These are phyloP conservation scores for Crotalus helleri DNA, from an alignment of 2,113 vertebrate genomes.

Conservation along the genomic window DNA sequence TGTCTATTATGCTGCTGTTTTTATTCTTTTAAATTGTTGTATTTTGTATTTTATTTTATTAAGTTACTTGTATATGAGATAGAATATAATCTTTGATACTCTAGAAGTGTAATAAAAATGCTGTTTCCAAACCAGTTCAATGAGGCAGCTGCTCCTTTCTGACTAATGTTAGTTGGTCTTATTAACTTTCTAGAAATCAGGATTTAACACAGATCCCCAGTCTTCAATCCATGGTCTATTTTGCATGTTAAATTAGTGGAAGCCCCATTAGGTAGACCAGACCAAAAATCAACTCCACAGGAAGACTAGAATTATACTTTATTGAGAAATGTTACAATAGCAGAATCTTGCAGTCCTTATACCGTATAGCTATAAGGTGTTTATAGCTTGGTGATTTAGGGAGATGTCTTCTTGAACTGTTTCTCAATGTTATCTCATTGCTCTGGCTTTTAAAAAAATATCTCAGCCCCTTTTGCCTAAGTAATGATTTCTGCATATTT, in stretches of 20 bases:
- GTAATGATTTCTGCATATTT: background rate
- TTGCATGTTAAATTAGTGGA: background rate
- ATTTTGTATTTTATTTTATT: background rate
- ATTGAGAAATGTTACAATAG: background rate
- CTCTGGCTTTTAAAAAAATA: background rate
- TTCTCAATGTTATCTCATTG: background rate
- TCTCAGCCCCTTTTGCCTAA: background rate
- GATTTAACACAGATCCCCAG: background rate
- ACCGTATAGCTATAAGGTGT: too few relatives aligned
- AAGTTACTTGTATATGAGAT: background rate
- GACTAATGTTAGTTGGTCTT: background rate
- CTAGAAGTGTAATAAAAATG: background rate
- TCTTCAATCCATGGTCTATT: background rate
- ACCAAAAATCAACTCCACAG: background rate
- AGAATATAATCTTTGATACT: background rate
- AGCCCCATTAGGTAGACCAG: background rate
- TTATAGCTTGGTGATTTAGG: background rate
- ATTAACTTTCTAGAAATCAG: background rate
- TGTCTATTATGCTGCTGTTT: too few relatives aligned
- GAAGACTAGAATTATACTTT: background rate
- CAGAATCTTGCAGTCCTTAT: background rate
- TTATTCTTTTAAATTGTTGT: background rate
- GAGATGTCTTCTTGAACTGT: background rate
- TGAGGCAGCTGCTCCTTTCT: background rate
- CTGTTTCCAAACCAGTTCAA: background rate